A percentile compares a stretch with the other conserved stretches of the same genome.
Conservation (phyloP, 2,888 invertebrate genomes). For the Ommatoiulus sabulosus region DNA sequence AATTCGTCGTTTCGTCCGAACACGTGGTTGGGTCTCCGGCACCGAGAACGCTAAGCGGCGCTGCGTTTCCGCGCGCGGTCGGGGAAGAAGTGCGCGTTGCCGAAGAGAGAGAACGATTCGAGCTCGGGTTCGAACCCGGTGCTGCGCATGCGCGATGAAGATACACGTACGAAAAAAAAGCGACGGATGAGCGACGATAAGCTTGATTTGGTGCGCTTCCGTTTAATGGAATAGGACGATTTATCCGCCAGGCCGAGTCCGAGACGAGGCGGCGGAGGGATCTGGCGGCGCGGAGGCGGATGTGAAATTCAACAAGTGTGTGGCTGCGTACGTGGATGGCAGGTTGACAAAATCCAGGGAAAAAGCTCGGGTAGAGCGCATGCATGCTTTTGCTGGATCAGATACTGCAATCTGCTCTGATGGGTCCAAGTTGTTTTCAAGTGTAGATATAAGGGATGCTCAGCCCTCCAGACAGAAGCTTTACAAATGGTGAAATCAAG, state of each 20-base stretch:
- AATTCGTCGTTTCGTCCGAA: background rate
- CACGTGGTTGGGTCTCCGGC: background rate
- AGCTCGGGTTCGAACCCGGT: background rate
- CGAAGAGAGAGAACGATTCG: background rate
- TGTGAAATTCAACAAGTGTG: background rate
- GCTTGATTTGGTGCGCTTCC: slow-evolving; percentile 5
- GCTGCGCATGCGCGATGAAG: background rate
- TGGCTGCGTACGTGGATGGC: background rate
- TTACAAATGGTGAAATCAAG: no score
- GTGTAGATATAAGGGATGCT: no score
- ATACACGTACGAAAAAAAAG: background rate
- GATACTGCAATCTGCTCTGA: no score
- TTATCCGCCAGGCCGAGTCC: slow-evolving; percentile 1
- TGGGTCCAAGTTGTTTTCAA: no score
- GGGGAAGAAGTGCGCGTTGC: slow-evolving; percentile 17
- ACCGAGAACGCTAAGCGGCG: background rate
- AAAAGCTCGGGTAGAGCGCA: no score
- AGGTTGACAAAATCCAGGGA: no score
- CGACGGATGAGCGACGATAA: slow-evolving; percentile 21
- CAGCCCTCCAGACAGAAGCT: no score
- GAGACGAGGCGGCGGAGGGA: background rate
- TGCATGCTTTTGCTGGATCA: no score
- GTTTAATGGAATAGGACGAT: background rate
- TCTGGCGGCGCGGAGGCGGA: background rate
- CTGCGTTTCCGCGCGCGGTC: background rate